A percentile compares a stretch with the other conserved stretches of the same genome.
Conservation (phyloP, 2,113 vertebrate species). For the Odontophorus gujanensis region DNA sequence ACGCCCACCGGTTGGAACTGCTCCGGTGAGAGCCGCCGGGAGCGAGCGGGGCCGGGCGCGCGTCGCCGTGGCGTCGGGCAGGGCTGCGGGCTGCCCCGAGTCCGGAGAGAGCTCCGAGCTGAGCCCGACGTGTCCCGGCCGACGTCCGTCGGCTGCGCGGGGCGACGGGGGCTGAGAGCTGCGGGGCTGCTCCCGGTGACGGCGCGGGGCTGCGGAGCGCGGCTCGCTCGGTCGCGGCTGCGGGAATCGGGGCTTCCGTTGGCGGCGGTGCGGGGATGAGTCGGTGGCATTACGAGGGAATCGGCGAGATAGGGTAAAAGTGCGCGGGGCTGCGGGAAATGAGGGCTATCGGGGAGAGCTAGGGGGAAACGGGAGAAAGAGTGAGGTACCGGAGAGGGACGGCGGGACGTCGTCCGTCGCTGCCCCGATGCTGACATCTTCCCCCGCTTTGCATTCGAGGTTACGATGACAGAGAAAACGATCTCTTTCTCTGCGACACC, state of each 20-base stretch:
- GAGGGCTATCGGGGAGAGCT: background rate
- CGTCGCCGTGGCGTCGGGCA: no score
- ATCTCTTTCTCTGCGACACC: constrained; percentile 97
- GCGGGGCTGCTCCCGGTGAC: no score
- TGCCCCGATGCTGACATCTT: constrained; percentile 33
- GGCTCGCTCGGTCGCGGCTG: constrained; percentile 58
- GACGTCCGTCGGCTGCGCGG: no score
- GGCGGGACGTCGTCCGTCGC: background rate
- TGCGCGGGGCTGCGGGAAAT: background rate
- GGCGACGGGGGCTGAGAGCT: no score
- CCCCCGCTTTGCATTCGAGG: constrained; percentile 82
- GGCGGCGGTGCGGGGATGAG: background rate
- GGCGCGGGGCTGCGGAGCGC: no score
- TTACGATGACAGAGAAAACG: constrained; percentile 97
- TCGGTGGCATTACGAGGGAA: constrained; percentile 13
- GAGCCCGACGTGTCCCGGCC: no score
- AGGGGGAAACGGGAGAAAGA: background rate
- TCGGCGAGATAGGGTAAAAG: background rate
- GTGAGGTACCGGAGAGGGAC: constrained; percentile 43
- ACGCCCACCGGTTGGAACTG: constrained; percentile 99
- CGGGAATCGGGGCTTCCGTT: constrained; percentile 63
- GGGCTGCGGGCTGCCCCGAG: no score
- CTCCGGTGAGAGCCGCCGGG: constrained; percentile 77
- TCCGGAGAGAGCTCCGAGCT: background rate
- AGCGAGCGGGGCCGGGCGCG: no score